Evolutionary conservation across 2,113 vertebrate species (phyloP).

Genomic region (Psephotus haematonotus): DNA sequence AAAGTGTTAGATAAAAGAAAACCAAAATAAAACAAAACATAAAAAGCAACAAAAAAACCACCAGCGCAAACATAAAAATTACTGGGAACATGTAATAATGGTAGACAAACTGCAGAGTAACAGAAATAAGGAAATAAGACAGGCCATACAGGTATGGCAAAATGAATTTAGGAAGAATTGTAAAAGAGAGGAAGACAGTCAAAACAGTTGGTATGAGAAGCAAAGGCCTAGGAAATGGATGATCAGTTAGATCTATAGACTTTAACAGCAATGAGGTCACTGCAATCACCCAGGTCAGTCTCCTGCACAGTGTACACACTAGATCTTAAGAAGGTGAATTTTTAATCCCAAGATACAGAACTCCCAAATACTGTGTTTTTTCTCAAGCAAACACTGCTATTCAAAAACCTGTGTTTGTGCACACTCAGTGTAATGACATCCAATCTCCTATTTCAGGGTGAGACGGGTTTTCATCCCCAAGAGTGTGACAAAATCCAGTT

Average conservation of each 20-base stretch:
- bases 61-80: neutral
- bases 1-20: neutral
- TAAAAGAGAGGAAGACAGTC: neutral
- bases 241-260: neutral
- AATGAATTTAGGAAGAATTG: neutral
- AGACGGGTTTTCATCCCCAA: neutral
- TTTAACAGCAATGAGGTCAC: neutral
- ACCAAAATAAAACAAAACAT: accelerated
- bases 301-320: accelerated
- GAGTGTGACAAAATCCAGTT: neutral
- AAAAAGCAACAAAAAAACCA: neutral
- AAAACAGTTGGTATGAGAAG: neutral
- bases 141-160: neutral
- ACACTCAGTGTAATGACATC: neutral
- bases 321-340: neutral
- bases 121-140: neutral
- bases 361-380: neutral
- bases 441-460: neutral
- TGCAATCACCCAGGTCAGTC: neutral
- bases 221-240: neutral
- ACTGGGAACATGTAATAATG: neutral
- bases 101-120: neutral
- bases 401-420: neutral
- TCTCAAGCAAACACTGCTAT: neutral
- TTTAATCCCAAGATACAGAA: neutral